Evolutionary conservation across 2,797 vertebrate species (phyloP).

Genomic region (Poecilia wingei): DNA sequence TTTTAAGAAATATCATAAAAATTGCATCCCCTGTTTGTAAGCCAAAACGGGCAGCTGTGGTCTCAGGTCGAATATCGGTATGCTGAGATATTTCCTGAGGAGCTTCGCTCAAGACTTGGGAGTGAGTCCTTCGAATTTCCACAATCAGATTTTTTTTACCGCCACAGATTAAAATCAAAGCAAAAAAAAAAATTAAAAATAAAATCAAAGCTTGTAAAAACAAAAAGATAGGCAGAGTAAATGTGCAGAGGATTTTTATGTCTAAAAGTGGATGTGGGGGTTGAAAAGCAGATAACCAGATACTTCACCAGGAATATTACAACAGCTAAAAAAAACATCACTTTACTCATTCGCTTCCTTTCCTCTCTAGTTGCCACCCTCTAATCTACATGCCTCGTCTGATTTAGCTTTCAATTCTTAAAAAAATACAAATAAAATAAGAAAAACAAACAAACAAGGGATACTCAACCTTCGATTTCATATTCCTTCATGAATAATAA

Average conservation of each 20-base stretch:
- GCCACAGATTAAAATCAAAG: constrained; percentile 31
- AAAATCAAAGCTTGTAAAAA: not conserved
- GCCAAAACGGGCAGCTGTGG: constrained; percentile 63
- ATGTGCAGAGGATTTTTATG: constrained; percentile 29
- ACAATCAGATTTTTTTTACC: constrained; percentile 48
- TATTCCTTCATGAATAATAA: constrained; percentile 18
- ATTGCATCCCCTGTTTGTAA: constrained; percentile 68
- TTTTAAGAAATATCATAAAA: constrained; percentile 74
- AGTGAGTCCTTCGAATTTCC: constrained; percentile 63
- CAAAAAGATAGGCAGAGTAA: constrained; percentile 33
- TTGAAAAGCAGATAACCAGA: constrained; percentile 47
- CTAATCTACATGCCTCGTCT: constrained; percentile 34
- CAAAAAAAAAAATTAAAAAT: constrained; percentile 31
- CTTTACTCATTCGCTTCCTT: constrained; percentile 56
- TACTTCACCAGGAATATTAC: constrained; percentile 59
- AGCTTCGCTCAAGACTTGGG: constrained; percentile 61
- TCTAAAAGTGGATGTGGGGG: constrained; percentile 38
- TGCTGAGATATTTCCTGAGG: constrained; percentile 68
- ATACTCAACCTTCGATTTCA: constrained; percentile 38
- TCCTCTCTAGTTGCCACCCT: constrained; percentile 27
- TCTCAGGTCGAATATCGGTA: constrained; percentile 65
- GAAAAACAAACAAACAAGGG: constrained; percentile 15
- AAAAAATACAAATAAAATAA: not conserved
- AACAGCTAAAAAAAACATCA: constrained; percentile 63
- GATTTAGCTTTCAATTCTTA: constrained; percentile 2